These are phyloP conservation scores for Halichoerus grypus DNA, from an alignment of 2,113 vertebrate species.

Conservation along the genomic window DNA sequence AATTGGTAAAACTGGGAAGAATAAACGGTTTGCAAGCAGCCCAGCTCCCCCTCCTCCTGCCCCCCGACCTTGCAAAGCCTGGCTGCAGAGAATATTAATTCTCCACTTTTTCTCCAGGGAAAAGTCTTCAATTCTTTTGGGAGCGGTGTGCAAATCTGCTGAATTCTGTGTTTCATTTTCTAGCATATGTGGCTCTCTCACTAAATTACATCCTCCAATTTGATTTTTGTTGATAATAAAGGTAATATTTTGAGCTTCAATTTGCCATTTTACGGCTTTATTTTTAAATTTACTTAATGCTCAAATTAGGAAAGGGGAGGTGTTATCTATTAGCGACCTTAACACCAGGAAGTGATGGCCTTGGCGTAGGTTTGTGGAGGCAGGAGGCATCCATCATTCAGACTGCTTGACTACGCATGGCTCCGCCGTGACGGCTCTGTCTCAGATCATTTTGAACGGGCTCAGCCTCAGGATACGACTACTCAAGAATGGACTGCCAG, in stretches of 20 bases:
- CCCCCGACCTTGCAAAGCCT: not conserved
- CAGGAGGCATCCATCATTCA: not conserved
- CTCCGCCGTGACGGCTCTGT: not conserved
- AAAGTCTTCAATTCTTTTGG: not conserved
- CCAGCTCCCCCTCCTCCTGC: not conserved
- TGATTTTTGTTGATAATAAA: not conserved
- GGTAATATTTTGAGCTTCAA: not conserved
- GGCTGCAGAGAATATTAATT: not conserved
- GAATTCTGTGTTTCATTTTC: not conserved
- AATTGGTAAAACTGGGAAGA: not conserved
- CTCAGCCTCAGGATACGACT: not conserved
- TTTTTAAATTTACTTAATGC: not conserved
- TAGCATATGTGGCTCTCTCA: not conserved
- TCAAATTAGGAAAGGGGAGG: not conserved
- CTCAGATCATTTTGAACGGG: not conserved
- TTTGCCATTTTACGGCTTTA: not conserved
- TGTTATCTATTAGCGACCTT: not conserved
- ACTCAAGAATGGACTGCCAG: not conserved
- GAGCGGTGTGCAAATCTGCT: not conserved
- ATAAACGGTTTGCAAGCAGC: not conserved
- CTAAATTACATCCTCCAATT: not conserved
- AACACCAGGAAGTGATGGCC: not conserved
- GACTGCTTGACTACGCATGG: too few relatives aligned
- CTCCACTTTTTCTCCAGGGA: not conserved
- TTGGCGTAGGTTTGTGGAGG: not conserved